These are phyloP conservation scores for Eupithecia abbreviata DNA, from an alignment of 2,888 invertebrate species.

Conservation along the genomic window DNA sequence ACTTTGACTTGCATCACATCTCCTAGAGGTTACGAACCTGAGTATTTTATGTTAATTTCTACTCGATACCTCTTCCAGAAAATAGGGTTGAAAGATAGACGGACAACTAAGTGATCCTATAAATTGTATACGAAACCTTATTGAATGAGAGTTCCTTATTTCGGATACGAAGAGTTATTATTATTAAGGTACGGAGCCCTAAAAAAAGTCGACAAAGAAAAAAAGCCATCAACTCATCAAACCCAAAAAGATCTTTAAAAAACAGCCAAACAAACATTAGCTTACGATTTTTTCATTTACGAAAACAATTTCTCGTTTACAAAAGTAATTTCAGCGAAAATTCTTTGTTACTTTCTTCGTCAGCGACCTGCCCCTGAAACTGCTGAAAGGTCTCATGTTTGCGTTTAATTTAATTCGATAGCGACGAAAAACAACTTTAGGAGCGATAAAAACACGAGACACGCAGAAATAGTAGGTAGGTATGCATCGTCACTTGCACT, in stretches of 20 bases:
- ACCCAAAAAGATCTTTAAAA: background rate
- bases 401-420: conserved; percentile 57
- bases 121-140: no score
- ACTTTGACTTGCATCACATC: no score
- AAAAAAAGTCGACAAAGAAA: background rate
- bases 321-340: conserved; percentile 27
- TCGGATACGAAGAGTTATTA: no score
- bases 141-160: no score
- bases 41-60: no score
- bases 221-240: background rate
- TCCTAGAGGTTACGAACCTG: no score
- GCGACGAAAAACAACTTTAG: conserved; percentile 43
- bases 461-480: conserved; percentile 14
- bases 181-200: no score
- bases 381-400: conserved; percentile 47
- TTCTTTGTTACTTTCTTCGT: conserved; percentile 24
- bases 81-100: no score
- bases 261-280: background rate
- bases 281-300: conserved; percentile 15
- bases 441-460: conserved; percentile 17
- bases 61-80: no score
- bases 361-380: conserved; percentile 19
- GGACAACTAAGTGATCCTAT: no score
- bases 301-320: conserved; percentile 41
- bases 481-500: background rate